A percentile compares a stretch with the other conserved stretches of the same genome.
Evolutionary conservation across 1,140 invertebrate species (phyloP).

Genomic region (Meteorus sp.): DNA sequence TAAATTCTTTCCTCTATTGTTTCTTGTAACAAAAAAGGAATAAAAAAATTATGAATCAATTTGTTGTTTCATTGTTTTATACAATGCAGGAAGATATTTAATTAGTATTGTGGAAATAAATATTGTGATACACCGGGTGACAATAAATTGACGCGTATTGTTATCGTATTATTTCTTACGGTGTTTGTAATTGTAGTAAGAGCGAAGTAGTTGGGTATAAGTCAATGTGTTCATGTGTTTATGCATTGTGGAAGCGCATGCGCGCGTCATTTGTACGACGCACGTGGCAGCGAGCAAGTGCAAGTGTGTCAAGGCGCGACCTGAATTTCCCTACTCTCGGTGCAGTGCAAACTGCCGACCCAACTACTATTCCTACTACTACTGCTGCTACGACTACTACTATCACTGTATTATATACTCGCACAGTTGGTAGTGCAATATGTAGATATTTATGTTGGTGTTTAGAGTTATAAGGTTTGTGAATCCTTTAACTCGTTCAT

Average conservation of each 20-base stretch:
- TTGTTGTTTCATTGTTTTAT: too few relatives aligned
- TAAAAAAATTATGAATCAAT: too few relatives aligned
- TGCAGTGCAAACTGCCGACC: constrained; percentile 22
- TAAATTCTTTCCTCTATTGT: too few relatives aligned
- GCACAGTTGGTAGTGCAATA: too few relatives aligned
- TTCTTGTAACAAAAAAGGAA: too few relatives aligned
- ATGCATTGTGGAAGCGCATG: constrained; percentile 44
- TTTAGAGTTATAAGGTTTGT: too few relatives aligned
- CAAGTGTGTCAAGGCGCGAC: constrained; percentile 61
- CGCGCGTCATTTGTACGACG: constrained; percentile 48
- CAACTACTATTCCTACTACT: constrained; percentile 30
- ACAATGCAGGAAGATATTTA: too few relatives aligned
- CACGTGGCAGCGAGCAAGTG: constrained; percentile 60
- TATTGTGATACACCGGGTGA: background rate
- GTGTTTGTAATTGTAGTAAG: background rate
- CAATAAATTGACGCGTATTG: background rate
- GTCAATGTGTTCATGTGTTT: constrained; percentile 23
- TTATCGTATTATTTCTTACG: too few relatives aligned
- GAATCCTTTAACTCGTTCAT: too few relatives aligned
- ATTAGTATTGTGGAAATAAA: background rate
- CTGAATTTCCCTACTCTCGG: constrained; percentile 58
- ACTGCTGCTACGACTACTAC: constrained; percentile 18
- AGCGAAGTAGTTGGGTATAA: background rate
- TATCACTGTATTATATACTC: constrained; percentile 12
- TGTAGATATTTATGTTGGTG: too few relatives aligned